phyloP scores from a whole-genome alignment of 2,797 vertebrate genomes.

The Sebastes nivosus region DNA sequence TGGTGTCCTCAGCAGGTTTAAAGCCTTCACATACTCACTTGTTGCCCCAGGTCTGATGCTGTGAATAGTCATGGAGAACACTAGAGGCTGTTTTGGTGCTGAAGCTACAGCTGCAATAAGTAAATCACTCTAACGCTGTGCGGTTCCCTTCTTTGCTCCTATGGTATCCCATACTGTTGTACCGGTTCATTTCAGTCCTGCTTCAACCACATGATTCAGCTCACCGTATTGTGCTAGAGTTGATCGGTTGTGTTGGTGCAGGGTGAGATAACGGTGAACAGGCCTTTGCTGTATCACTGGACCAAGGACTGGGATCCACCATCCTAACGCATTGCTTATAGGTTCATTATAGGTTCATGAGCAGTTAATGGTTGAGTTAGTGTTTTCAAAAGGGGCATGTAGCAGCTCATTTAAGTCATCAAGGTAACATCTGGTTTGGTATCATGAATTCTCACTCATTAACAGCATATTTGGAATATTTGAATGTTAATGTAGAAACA shows the following conservation, averaged over 20 bases:
- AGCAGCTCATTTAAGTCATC: slow-evolving; percentile 49
- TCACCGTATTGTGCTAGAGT: background rate
- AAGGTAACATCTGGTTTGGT: slow-evolving; percentile 46
- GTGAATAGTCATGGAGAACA: slow-evolving; percentile 69
- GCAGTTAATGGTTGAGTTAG: slow-evolving; percentile 29
- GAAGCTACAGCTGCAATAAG: slow-evolving; percentile 58
- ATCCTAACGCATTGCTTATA: slow-evolving; percentile 72
- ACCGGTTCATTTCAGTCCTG: background rate
- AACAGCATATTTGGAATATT: slow-evolving; percentile 6
- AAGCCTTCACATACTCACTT: background rate
- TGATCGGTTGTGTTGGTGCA: background rate
- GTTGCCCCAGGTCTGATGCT: slow-evolving; percentile 74
- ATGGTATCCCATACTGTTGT: background rate
- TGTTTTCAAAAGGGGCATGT: slow-evolving; percentile 59
- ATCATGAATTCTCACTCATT: slow-evolving; percentile 46
- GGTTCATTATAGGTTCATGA: slow-evolving; percentile 64
- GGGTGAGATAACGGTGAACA: background rate
- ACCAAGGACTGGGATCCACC: slow-evolving; percentile 60
- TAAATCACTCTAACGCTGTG: slow-evolving; percentile 66
- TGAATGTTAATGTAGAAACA: background rate
- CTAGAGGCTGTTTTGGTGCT: slow-evolving; percentile 66
- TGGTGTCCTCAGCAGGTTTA: background rate
- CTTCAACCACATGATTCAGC: background rate
- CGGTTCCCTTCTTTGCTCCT: slow-evolving; percentile 65
- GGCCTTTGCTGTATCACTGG: slow-evolving; percentile 35